Base-by-base conservation (phyloP, 2,113 vertebrate species). In the Hiodon alosoides region DNA sequence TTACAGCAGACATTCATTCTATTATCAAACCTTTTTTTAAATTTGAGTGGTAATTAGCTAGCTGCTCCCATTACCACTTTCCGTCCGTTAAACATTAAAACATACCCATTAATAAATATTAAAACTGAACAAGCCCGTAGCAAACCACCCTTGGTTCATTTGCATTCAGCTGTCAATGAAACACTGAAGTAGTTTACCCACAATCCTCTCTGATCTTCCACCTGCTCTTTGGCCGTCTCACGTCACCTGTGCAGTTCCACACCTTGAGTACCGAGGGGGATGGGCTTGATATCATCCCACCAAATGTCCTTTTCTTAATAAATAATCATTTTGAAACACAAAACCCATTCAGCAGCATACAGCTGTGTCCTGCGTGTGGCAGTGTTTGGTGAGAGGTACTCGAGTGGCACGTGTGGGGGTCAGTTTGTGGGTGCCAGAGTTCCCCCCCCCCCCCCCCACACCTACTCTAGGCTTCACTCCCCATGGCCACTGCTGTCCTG, bases 321-420 rank as follows among this genome's bases (percentile, higher is more conserved):
- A 71, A 71, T 71, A 71, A 71, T 16, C 31, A 71, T 60, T 17
- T 16, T 48, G 47, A 71, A 31, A 46, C 54, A 71, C 70, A 71
- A 60, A 71, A 71, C 11, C 55, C 70, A 71, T 71, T 71, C 10
- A 71, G 70, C 55, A 17, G 55, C 55, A 71, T 54, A 11, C 70
- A 71, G 70, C 70, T 71, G 70, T 71, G 55, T 71, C 55, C 50
- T 58, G 57, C 46, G 54, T 60, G 70, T 54, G 55, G 54, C 51
- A 17, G 53, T n/a, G 17, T n/a, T 50, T 54, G 47, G 31, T 58
- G 50, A 71, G 70, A 71, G 70, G 70, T 54, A 71, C 70, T 71
- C 70, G 57, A 71, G 70, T 46, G 70, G 70, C 70, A 71, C 70
- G 54, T 50, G 70, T 71, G 70, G 57, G 69, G 70, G 57, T 71